Evolutionary conservation across 2,797 vertebrate species (phyloP).

Genomic region (Chaetodon trifasciatus): DNA sequence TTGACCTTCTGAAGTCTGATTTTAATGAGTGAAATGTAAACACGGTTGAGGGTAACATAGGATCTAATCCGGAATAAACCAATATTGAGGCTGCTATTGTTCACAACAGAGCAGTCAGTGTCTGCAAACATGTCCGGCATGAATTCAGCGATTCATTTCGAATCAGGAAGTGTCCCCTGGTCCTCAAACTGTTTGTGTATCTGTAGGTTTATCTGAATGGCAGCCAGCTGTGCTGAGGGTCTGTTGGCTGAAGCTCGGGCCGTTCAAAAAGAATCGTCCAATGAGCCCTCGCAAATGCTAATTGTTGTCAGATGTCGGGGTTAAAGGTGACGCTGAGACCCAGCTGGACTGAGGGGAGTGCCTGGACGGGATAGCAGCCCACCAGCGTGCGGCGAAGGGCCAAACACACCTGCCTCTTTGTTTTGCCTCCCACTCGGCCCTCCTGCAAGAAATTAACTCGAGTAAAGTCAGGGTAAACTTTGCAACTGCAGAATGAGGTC

Average conservation of each 20-base stretch:
- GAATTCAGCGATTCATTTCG: conserved; percentile 51
- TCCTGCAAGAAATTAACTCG: conserved; percentile 64
- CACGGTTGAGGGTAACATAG: background rate
- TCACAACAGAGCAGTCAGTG: background rate
- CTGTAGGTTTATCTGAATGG: conserved; percentile 73
- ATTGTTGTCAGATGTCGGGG: conserved; percentile 78
- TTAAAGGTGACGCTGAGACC: conserved; percentile 58
- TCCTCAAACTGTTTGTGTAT: conserved; percentile 65
- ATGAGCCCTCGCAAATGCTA: conserved; percentile 43
- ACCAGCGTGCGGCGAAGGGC: conserved; percentile 4
- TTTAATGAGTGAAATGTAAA: conserved; percentile 34
- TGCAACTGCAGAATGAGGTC: conserved; percentile 79
- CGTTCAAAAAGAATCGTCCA: conserved; percentile 52
- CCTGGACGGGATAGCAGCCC: conserved; percentile 51
- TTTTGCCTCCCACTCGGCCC: conserved; percentile 47
- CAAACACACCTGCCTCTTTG: conserved; percentile 72
- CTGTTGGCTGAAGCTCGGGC: conserved; percentile 39
- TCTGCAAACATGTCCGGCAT: conserved; percentile 24
- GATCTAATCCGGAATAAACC: conserved; percentile 1
- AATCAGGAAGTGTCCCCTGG: conserved; percentile 52
- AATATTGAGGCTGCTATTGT: background rate
- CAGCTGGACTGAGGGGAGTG: conserved; percentile 64
- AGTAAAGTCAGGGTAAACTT: conserved; percentile 57
- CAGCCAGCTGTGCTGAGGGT: conserved; percentile 72
- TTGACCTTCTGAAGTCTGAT: conserved; percentile 20